Evolutionary conservation across 2,888 invertebrate genomes (phyloP).

Genomic region (Himalopsyche tibetana): DNA sequence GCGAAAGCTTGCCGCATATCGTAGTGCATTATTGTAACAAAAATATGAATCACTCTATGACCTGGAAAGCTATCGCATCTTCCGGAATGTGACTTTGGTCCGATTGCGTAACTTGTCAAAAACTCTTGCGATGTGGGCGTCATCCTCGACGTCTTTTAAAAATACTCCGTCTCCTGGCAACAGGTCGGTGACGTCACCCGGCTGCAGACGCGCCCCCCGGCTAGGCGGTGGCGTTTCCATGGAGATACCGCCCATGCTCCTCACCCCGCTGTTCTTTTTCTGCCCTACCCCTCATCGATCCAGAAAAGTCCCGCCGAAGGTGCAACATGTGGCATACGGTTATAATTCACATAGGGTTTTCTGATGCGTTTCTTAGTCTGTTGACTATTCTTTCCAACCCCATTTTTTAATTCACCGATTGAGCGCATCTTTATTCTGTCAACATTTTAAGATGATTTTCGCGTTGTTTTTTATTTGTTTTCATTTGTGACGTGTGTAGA

Average conservation of each 20-base stretch:
- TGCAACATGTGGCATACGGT: conserved; percentile 36
- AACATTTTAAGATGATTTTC: too few relatives aligned
- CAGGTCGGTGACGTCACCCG: conserved; percentile 65
- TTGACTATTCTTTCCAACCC: background rate
- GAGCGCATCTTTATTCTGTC: too few relatives aligned
- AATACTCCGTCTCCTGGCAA: conserved; percentile 60
- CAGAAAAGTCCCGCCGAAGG: conserved; percentile 41
- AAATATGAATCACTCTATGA: too few relatives aligned
- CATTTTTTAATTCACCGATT: background rate
- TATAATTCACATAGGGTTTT: background rate
- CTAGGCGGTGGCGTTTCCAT: conserved; percentile 36
- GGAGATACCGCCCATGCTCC: background rate
- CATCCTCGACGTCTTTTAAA: conserved; percentile 6
- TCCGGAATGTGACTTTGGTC: background rate
- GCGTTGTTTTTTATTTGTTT: too few relatives aligned
- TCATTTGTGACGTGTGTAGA: too few relatives aligned
- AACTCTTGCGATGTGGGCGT: conserved; percentile 10
- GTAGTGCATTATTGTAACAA: too few relatives aligned
- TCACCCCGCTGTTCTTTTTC: conserved; percentile 11
- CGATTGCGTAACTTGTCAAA: conserved; percentile 16
- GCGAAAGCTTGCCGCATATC: too few relatives aligned
- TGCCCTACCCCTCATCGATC: conserved; percentile 34
- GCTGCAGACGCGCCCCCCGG: conserved; percentile 38
- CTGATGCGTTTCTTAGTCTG: conserved; percentile 2
- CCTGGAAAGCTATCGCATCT: background rate